Evolutionary conservation across 2,797 vertebrate species (phyloP), one percentile per base, ranked within the genome.

Genomic region (Falco berigora): DNA sequence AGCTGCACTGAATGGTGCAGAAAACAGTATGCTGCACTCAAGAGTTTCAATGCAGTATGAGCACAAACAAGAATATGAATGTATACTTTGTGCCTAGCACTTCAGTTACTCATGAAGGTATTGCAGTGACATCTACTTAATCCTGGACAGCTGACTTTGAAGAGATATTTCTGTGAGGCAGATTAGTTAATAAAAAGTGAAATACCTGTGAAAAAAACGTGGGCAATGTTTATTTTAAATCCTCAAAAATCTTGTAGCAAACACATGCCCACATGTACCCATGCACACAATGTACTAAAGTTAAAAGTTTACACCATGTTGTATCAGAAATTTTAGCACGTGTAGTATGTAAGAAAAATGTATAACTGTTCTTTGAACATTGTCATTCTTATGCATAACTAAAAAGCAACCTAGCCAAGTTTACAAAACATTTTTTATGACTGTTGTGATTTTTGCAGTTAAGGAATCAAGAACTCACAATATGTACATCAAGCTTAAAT

Each of bases 391-490:
- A 88, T 28, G 88, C 87, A 74, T 89, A 94, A 85, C 94, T 94
- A 96, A 95, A 96, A 88, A 97, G 97, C 97, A 96, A 85, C 55
- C 63, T 83, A 94, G 73, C 78, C 75, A 56, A 92, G 85, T 82
- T 92, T 96, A 97, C 94, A 97, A 91, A 97, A 94, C 92, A 94
- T 86, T 95, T 97, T 81, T 95, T 89, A 92, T 10, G 68, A 91
- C 94, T 93, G 53, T 85, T 92, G 84, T 94, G 86, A 91, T 92
- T 94, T 91, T 94, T 91, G 97, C 87, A 94, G 67, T 72, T 96
- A 97, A 82, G 59, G 94, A 96, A 96, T 88, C 80, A 90, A 80
- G 88, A 95, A 79, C 68, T 87, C 92, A 96, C 89, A 88, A 63
- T 92, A 96, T 94, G 86, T 94, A 95, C 94, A 97, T 64, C 84